phyloP scores from a whole-genome alignment of 1,140 invertebrate genomes.

The Augochlora pura region DNA sequence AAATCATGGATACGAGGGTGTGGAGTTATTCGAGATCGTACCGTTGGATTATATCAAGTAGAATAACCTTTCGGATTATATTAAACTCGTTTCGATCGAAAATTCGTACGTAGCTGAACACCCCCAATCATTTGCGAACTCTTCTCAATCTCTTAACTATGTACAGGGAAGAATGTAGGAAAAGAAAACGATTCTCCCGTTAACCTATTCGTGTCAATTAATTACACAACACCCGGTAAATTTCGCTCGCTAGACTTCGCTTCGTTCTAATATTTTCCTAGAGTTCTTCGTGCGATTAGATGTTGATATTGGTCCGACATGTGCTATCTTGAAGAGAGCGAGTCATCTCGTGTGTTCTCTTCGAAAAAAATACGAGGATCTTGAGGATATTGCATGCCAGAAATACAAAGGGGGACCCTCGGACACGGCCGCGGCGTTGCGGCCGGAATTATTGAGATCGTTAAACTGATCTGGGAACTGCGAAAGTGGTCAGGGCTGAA shows the following conservation, averaged over 20 bases:
- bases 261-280: background rate
- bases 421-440: slow-evolving; percentile 41
- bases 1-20: no score
- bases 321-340: slow-evolving; percentile 52
- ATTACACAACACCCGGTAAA: no score
- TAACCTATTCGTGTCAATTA: no score
- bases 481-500: slow-evolving; percentile 43
- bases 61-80: no score
- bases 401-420: slow-evolving; percentile 31
- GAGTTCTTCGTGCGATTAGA: background rate
- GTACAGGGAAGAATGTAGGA: background rate
- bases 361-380: slow-evolving; percentile 48
- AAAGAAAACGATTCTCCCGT: slow-evolving; percentile 11
- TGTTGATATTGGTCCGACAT: slow-evolving; percentile 58
- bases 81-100: no score
- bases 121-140: no score
- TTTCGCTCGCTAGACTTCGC: background rate
- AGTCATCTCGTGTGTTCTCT: slow-evolving; percentile 28
- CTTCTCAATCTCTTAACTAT: background rate
- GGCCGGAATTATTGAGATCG: slow-evolving; percentile 51
- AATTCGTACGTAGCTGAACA: no score
- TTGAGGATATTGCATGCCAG: slow-evolving; percentile 40
- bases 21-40: no score
- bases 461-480: slow-evolving; percentile 47
- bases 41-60: no score